Evolutionary conservation across 2,113 vertebrate species (phyloP).

Genomic region (Etheostoma cragini): DNA sequence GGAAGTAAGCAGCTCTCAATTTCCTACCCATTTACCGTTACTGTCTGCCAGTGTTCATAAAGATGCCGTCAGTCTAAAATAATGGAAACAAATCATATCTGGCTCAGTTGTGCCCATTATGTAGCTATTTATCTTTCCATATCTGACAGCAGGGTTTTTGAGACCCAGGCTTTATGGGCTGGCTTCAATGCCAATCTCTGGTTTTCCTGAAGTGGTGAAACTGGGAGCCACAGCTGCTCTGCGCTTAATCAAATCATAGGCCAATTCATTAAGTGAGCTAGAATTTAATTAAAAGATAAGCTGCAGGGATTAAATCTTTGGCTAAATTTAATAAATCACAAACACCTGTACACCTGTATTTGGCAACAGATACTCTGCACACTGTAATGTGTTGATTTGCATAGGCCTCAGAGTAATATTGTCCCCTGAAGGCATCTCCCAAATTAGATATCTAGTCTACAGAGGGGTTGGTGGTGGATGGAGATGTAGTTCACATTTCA

Average conservation of each 20-base stretch:
- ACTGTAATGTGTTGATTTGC: slow-evolving; percentile 70
- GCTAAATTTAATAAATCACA: slow-evolving; percentile 79
- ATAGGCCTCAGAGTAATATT: slow-evolving; percentile 59
- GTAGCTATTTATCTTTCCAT: slow-evolving; percentile 63
- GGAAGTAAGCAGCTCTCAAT: slow-evolving; percentile 47
- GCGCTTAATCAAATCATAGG: slow-evolving; percentile 78
- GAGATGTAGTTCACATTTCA: slow-evolving; percentile 64
- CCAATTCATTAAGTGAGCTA: slow-evolving; percentile 79
- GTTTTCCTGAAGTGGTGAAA: slow-evolving; percentile 64
- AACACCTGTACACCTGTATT: slow-evolving; percentile 80
- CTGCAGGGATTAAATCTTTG: slow-evolving; percentile 78
- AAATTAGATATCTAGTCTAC: slow-evolving; percentile 59
- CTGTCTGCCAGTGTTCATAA: slow-evolving; percentile 69
- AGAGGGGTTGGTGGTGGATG: slow-evolving; percentile 34
- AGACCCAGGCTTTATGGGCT: slow-evolving; percentile 32
- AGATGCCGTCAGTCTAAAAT: slow-evolving; percentile 59
- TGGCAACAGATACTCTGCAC: slow-evolving; percentile 62
- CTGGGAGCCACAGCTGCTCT: slow-evolving; percentile 71
- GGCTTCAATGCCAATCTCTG: slow-evolving; percentile 47
- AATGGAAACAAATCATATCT: slow-evolving; percentile 72
- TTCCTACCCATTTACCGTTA: slow-evolving; percentile 41
- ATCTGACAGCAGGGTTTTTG: slow-evolving; percentile 55
- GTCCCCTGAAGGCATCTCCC: slow-evolving; percentile 60
- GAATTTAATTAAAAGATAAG: slow-evolving; percentile 81
- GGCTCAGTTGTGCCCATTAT: slow-evolving; percentile 56